These are phyloP conservation scores for Hesperia comma DNA, from an alignment of 2,888 invertebrate species.

Conservation along the genomic window DNA sequence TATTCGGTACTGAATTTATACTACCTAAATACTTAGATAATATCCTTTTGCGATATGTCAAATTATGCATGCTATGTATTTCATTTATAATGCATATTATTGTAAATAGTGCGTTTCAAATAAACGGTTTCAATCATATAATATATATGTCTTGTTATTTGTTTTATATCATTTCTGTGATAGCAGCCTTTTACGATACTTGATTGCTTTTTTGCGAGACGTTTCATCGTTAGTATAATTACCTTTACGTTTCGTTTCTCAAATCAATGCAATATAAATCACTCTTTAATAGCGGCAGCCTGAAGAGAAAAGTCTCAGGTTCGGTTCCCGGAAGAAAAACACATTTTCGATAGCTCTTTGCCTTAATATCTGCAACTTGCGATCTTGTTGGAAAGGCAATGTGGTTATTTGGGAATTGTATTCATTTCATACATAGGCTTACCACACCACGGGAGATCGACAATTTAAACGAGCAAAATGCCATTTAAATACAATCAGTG, in stretches of 20 bases:
- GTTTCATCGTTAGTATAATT: background rate
- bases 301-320: background rate
- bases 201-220: background rate
- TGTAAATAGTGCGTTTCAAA: slow-evolving; percentile 24
- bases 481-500: background rate
- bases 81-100: slow-evolving; percentile 4
- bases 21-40: too few species aligned
- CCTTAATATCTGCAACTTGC: too few species aligned
- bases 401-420: too few species aligned
- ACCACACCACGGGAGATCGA: background rate
- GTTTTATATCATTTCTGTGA: too few species aligned
- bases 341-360: too few species aligned
- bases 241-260: background rate
- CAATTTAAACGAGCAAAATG: background rate
- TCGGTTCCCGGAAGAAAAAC: background rate
- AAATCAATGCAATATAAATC: background rate
- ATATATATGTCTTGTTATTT: too few species aligned
- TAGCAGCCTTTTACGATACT: too few species aligned
- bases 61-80: background rate
- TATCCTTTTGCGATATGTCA: too few species aligned
- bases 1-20: too few species aligned
- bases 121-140: slow-evolving; percentile 7
- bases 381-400: too few species aligned
- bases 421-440: too few species aligned
- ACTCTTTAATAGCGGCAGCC: background rate